Evolutionary conservation across 2,113 vertebrate species (phyloP).

Genomic region (Sclerurus mexicanus): DNA sequence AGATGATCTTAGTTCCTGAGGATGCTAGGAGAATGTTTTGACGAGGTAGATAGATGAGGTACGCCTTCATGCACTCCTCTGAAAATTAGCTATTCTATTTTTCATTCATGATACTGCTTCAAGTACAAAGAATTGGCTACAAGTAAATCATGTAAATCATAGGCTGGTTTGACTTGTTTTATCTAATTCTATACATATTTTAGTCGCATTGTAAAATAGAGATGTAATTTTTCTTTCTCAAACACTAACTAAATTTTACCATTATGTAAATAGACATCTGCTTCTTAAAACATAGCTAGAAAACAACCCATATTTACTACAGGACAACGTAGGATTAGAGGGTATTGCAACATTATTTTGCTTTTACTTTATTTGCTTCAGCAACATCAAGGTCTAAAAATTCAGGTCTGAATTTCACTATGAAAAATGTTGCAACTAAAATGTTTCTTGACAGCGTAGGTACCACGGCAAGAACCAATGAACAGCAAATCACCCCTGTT

Average conservation of each 20-base stretch:
- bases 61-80: constrained; percentile 3
- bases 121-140: constrained; percentile 34
- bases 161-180: constrained; percentile 53
- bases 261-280: constrained; percentile 76
- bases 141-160: constrained; percentile 67
- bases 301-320: constrained; percentile 53
- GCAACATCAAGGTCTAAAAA: constrained; percentile 4
- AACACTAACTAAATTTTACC: constrained; percentile 66
- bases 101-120: constrained; percentile 43
- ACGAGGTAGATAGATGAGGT: background rate
- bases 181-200: constrained; percentile 63
- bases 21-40: constrained; percentile 49
- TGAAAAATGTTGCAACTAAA: background rate
- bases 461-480: background rate
- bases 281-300: constrained; percentile 60
- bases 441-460: background rate
- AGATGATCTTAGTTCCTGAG: constrained; percentile 6
- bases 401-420: background rate
- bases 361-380: constrained; percentile 57
- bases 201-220: constrained; percentile 61
- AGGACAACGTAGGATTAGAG: constrained; percentile 57
- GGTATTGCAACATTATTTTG: constrained; percentile 43
- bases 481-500: background rate
- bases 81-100: constrained; percentile 52
- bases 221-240: constrained; percentile 62